Percentiles rank a stretch among this genome's conserved stretches.
Evolutionary conservation across 2,888 invertebrate species (phyloP).

Genomic region (Eilema griseolum): DNA sequence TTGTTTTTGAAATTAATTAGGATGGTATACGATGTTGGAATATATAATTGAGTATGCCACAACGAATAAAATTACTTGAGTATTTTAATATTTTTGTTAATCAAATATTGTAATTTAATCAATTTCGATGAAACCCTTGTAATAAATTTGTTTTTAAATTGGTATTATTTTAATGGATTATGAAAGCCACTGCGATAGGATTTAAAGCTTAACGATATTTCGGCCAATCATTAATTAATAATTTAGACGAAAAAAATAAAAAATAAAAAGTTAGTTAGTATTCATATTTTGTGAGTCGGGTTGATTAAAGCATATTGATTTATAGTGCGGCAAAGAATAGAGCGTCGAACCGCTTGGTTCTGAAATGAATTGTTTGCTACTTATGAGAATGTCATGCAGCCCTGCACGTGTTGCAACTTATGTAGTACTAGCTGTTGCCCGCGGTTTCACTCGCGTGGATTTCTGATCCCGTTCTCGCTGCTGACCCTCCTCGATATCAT

Average conservation of each 20-base stretch:
- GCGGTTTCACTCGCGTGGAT: too few relatives aligned
- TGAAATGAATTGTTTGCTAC: too few relatives aligned
- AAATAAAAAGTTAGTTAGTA: background rate
- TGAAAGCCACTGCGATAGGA: background rate
- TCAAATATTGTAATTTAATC: conserved; percentile 10
- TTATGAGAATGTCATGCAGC: too few relatives aligned
- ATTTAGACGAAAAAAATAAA: background rate
- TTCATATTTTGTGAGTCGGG: too few relatives aligned
- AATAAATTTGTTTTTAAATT: background rate
- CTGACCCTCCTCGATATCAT: too few relatives aligned
- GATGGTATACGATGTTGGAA: background rate
- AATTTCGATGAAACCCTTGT: background rate
- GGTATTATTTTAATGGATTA: background rate
- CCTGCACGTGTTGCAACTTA: too few relatives aligned
- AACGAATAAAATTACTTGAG: background rate
- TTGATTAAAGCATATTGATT: too few relatives aligned
- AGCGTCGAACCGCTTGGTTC: too few relatives aligned
- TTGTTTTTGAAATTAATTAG: conserved; percentile 14
- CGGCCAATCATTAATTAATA: background rate
- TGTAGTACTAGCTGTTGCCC: too few relatives aligned
- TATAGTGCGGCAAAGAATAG: too few relatives aligned
- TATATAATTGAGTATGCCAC: background rate
- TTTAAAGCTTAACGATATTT: background rate
- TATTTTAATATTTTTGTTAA: background rate
- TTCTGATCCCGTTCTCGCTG: too few relatives aligned